Base-by-base conservation (phyloP, 2,797 vertebrate genomes). In the Podarcis siculus region DNA sequence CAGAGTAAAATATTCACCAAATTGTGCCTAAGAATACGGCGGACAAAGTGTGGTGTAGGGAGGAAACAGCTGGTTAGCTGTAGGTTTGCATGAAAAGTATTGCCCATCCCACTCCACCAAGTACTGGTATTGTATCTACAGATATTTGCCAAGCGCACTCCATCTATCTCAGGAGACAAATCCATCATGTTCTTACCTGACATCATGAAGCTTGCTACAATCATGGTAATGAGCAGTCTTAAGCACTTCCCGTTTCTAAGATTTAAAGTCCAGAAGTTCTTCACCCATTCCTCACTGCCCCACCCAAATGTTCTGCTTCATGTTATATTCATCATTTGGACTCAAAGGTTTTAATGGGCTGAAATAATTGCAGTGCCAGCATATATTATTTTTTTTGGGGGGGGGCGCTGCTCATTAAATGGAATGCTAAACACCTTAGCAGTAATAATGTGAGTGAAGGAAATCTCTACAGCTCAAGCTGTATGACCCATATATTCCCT, bases 311-410 rank as follows among this genome's bases (percentile, higher is more conserved):
- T 66, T 69, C 58, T 61, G 21, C 64, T 88, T 69, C 19, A 1
- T 58, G 67, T 82, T 90, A 73, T 37, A 87, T 79, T 83, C 64
- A 82, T 42, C 5, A 86, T 89, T 79, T 73, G 35, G 55, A 4
- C 12, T 79, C 15, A 23, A 85, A 8, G 84, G 37, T 88, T 13
- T 82, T 88, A 89, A 89, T 81, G 37, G 87, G 49, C 30, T 90
- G 64, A 85, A 61, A 71, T 45, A 88, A 88, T 89, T 87, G 83
- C 5, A 79, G 35, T 84, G 27, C 35, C 21, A 72, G 49, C 66
- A 84, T 72, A 61, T 35, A n/a, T n/a, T n/a, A n/a, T n/a, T n/a
- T n/a, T n/a, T n/a, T n/a, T n/a, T n/a, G n/a, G n/a, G n/a, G n/a
- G 45, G 45, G 10, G 45, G 8, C 3, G 58, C 2, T 87, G 32